A percentile compares a stretch with the other conserved stretches of the same genome.
These are phyloP conservation scores for Albula goreensis DNA, from an alignment of 2,113 vertebrate species.

Conservation along the genomic window DNA sequence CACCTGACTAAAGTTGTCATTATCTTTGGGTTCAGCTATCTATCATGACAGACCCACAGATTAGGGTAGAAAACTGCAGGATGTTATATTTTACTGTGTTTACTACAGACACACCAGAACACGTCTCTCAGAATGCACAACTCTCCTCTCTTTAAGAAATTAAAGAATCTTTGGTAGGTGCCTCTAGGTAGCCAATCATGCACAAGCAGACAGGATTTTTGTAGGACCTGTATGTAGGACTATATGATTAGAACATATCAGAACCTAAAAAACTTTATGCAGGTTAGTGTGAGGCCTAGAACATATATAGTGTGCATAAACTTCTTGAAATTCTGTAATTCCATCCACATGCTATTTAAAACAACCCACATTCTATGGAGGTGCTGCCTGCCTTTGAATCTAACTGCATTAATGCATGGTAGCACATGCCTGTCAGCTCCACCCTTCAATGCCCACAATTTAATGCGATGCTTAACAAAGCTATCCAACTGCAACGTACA, in stretches of 20 bases:
- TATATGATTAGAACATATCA: too few species aligned
- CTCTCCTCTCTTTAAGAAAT: neutral
- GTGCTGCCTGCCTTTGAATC: too few species aligned
- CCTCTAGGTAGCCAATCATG: neutral
- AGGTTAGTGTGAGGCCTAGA: too few species aligned
- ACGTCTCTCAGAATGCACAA: neutral
- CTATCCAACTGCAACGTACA: neutral
- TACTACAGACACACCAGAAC: too few species aligned
- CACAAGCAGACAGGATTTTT: neutral
- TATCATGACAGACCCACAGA: conserved; percentile 8
- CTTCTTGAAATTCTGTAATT: too few species aligned
- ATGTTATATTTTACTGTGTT: neutral
- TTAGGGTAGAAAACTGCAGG: neutral
- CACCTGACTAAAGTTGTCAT: conserved; percentile 42
- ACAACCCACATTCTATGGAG: too few species aligned
- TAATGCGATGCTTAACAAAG: neutral
- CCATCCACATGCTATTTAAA: too few species aligned
- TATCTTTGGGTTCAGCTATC: conserved; percentile 57
- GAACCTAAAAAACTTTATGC: too few species aligned
- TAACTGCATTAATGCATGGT: too few species aligned
- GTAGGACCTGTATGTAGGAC: neutral
- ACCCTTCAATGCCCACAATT: neutral
- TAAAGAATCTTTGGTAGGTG: too few species aligned
- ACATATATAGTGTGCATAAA: too few species aligned
- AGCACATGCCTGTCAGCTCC: neutral